Conservation (phyloP, 2,113 vertebrate genomes). For the Macaca nemestrina region DNA sequence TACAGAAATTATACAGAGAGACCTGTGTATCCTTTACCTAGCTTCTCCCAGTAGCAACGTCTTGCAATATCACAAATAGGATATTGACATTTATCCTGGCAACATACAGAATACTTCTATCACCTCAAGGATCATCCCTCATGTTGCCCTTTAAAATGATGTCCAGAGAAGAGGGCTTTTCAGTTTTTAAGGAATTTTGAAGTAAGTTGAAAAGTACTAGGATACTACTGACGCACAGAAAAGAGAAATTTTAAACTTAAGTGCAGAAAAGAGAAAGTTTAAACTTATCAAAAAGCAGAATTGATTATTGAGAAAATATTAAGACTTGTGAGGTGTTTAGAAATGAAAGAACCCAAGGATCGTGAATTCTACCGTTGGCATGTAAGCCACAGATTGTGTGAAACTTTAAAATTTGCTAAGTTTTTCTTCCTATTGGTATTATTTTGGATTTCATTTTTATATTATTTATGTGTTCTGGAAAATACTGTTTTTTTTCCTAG, state of each 20-base stretch:
- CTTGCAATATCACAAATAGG: neutral
- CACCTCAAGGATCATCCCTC: neutral
- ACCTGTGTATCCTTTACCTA: neutral
- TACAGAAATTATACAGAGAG: neutral
- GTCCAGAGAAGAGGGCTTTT: neutral
- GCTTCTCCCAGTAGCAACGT: neutral
- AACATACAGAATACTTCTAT: neutral
- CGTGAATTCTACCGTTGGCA: neutral
- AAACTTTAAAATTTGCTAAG: neutral
- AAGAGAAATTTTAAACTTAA: slow-evolving; percentile 12
- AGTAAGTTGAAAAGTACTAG: neutral
- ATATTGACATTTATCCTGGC: neutral
- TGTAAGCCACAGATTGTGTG: neutral
- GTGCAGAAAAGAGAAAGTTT: neutral
- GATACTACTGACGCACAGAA: neutral
- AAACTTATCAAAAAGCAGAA: neutral
- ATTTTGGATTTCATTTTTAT: neutral
- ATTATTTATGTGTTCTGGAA: neutral
- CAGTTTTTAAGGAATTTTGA: neutral
- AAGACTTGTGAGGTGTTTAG: neutral
- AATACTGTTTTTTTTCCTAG: neutral
- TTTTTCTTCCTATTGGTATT: neutral
- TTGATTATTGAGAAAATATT: neutral
- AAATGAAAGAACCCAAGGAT: neutral
- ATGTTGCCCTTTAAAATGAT: neutral